These are phyloP conservation scores for Rhinopomastus cyanomelas DNA, from an alignment of 2,113 vertebrate genomes.

Conservation along the genomic window DNA sequence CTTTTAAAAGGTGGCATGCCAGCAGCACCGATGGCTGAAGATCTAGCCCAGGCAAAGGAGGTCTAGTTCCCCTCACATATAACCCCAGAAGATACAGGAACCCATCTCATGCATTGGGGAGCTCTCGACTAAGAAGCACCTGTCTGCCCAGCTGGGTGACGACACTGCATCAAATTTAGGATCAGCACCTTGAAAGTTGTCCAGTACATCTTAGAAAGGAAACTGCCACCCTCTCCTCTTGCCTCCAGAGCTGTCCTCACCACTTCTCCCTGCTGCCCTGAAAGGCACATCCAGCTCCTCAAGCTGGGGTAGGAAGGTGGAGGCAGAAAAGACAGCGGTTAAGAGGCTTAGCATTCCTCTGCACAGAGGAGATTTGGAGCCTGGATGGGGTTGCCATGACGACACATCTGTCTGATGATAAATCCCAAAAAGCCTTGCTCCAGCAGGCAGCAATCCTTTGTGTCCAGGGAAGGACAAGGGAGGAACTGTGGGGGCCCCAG, in stretches of 20 bases:
- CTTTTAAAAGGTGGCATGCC: neutral
- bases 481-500: neutral
- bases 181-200: neutral
- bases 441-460: slow-evolving; percentile 15
- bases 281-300: neutral
- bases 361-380: slow-evolving; percentile 55
- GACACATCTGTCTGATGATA: slow-evolving; percentile 64
- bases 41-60: neutral
- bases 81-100: neutral
- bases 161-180: neutral
- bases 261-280: neutral
- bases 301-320: neutral
- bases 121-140: neutral
- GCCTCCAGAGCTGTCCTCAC: neutral
- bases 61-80: fast-evolving
- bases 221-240: neutral
- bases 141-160: neutral
- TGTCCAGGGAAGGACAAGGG: neutral
- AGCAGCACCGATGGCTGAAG: neutral
- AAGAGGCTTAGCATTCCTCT: slow-evolving; percentile 59
- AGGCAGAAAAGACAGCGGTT: neutral
- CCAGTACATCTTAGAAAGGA: neutral
- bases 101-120: neutral
- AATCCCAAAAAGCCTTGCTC: slow-evolving; percentile 40
- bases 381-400: slow-evolving; percentile 66